Evolutionary conservation across 1,140 invertebrate species (phyloP).

Genomic region (Venturia canescens): DNA sequence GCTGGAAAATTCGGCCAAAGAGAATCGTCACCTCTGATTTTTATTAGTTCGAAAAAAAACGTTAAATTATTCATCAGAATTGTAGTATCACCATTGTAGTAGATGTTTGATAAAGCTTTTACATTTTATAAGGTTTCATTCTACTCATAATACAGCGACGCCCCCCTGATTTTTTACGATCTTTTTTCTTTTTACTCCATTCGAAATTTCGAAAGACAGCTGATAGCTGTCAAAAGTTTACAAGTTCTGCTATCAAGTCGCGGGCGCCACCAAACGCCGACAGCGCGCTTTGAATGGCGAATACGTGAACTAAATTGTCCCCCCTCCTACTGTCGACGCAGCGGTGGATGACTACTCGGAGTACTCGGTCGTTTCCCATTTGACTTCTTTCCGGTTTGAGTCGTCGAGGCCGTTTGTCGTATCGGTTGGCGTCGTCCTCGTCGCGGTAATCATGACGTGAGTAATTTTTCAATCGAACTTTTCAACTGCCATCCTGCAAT

Average conservation of each 20-base stretch:
- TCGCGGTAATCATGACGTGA: slow-evolving; percentile 63
- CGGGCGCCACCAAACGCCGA: neutral
- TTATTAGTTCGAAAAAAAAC: neutral
- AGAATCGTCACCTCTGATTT: neutral
- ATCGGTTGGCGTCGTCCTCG: slow-evolving; percentile 17
- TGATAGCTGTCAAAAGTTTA: slow-evolving; percentile 35
- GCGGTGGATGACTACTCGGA: too few species aligned
- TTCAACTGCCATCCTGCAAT: slow-evolving; percentile 40
- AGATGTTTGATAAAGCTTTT: neutral
- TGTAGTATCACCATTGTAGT: neutral
- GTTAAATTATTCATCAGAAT: slow-evolving; percentile 26
- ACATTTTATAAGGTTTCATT: neutral
- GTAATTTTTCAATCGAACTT: slow-evolving; percentile 53
- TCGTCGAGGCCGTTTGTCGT: slow-evolving; percentile 27
- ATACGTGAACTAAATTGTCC: neutral
- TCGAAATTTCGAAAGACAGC: slow-evolving; percentile 25
- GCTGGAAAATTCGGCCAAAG: neutral
- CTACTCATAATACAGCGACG: neutral
- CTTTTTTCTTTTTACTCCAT: too few species aligned
- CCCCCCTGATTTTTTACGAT: neutral
- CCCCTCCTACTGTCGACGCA: neutral
- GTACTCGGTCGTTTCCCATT: neutral
- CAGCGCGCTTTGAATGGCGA: neutral
- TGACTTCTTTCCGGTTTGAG: slow-evolving; percentile 57
- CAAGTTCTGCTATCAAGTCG: neutral